phyloP scores from a whole-genome alignment of 2,888 invertebrate species.

The Holacanthella duospinosa region DNA sequence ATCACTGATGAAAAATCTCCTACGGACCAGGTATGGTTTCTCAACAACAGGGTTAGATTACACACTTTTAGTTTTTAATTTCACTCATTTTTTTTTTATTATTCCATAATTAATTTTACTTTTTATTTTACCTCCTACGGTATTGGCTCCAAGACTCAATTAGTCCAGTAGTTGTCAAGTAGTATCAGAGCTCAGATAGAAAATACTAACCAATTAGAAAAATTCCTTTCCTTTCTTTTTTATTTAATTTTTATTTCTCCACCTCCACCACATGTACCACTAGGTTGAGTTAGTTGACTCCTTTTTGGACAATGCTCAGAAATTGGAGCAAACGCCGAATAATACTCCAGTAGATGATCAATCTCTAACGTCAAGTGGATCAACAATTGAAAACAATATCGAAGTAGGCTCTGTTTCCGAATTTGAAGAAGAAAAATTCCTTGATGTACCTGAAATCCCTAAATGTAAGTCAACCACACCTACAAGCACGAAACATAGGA shows the following conservation, averaged over 20 bases:
- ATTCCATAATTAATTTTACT: neutral
- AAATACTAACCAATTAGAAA: too few species aligned
- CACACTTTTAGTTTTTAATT: too few species aligned
- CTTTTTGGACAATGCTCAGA: slow-evolving; percentile 12
- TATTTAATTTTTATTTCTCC: neutral
- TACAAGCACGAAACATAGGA: slow-evolving; percentile 11
- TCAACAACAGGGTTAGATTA: too few species aligned
- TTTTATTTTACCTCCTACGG: neutral
- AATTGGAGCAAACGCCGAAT: slow-evolving; percentile 21
- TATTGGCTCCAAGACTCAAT: slow-evolving; percentile 12
- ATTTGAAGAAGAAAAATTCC: slow-evolving; percentile 8
- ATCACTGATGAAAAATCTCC: slow-evolving; percentile 33
- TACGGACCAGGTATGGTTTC: slow-evolving; percentile 26
- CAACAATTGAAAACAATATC: slow-evolving; percentile 6
- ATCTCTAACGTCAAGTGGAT: neutral
- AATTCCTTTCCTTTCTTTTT: neutral
- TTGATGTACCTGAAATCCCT: slow-evolving; percentile 15
- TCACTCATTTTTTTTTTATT: slow-evolving; percentile 1
- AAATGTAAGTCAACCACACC: slow-evolving; percentile 19
- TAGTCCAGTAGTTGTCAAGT: neutral
- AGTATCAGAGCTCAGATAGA: too few species aligned
- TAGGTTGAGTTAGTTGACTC: slow-evolving; percentile 10
- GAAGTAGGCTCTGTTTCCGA: slow-evolving; percentile 6
- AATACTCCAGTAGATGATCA: slow-evolving; percentile 20
- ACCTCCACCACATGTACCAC: neutral